Base-by-base conservation (phyloP, 2,888 invertebrate genomes). In the Leptopilina syphax region DNA sequence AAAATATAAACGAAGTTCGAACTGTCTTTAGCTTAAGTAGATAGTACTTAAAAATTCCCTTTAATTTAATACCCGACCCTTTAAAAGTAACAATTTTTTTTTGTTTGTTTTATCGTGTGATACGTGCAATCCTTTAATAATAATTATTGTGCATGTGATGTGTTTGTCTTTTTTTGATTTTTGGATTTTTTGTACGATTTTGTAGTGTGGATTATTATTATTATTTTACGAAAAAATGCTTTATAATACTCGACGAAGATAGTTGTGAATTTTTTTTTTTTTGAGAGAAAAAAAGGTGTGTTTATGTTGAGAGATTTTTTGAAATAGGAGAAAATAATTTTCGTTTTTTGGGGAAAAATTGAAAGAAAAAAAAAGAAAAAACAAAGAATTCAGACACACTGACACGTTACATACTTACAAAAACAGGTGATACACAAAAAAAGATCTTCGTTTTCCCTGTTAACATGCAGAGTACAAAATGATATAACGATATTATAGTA, bases 401-500 rank as follows among this genome's bases (percentile, higher is more conserved):
- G 80, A 65, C 65, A 76, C 81, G 65, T 73, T 77, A 83, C 80
- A 34, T 34, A 73, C 78, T 77, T 79, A 73, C 73, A 34, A 73
- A 18, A 27, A 73, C 54, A 73, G 70, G 70, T 54, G 70, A 73
- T 73, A 73, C 54, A 73, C 70, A 73, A 54, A 34, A 18, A 27
- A 34, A 73, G 70, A 73, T 57, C 54, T 57, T 83, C 81, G 83
- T 50, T 85, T 85, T 84, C 84, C 87, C 87, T 84, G 84, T 87
- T 85, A 86, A 87, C 85, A 87, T 84, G 87, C 88, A 89, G 85
- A 90, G 87, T 87, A 86, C 87, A 87, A 87, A 44, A 87, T 84
- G 84, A 84, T 85, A 60, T 73, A 84, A 86, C 83, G 83, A 83
- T 85, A 44, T 44, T 44, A 79, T 57, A 79, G 80, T 67, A 82